Percentiles rank a stretch among this genome's conserved stretches.
These are phyloP conservation scores for Epinephelus lanceolatus DNA, from an alignment of 2,113 vertebrate species.

Conservation along the genomic window DNA sequence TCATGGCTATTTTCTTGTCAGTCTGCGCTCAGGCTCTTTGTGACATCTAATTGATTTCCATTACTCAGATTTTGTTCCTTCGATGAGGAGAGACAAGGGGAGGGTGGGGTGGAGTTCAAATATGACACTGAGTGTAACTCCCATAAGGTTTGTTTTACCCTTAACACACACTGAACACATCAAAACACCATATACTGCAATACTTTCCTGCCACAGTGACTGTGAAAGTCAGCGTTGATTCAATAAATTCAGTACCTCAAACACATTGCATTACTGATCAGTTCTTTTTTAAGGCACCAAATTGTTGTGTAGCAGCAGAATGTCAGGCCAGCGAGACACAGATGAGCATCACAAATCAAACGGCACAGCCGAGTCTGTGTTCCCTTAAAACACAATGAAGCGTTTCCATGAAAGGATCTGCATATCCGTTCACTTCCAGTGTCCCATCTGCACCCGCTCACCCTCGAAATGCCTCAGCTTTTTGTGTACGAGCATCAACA, in stretches of 20 bases:
- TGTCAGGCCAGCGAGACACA: conserved; percentile 35
- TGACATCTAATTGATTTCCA: conserved; percentile 78
- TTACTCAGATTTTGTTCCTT: conserved; percentile 63
- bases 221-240: conserved; percentile 53
- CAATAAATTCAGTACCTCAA: conserved; percentile 54
- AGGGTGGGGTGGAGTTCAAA: conserved; percentile 70
- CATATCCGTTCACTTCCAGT: conserved; percentile 57
- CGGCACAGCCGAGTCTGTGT: not conserved
- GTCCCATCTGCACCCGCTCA: conserved; percentile 76
- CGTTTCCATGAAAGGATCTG: conserved; percentile 61
- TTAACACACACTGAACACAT: conserved; percentile 51
- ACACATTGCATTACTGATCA: conserved; percentile 15
- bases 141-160: conserved; percentile 47
- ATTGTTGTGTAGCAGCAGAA: conserved; percentile 33
- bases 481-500: conserved; percentile 77
- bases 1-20: conserved; percentile 84
- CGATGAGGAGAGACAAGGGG: conserved; percentile 65
- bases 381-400: conserved; percentile 54
- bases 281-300: conserved; percentile 34
- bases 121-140: conserved; percentile 61
- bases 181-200: conserved; percentile 36
- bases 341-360: conserved; percentile 49
- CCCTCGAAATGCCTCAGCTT: conserved; percentile 58
- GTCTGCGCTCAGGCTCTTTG: conserved; percentile 66
- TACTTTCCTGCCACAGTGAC: conserved; percentile 26